Evolutionary conservation across 2,113 vertebrate genomes (phyloP).

Genomic region (Erythrocercus mccallii): DNA sequence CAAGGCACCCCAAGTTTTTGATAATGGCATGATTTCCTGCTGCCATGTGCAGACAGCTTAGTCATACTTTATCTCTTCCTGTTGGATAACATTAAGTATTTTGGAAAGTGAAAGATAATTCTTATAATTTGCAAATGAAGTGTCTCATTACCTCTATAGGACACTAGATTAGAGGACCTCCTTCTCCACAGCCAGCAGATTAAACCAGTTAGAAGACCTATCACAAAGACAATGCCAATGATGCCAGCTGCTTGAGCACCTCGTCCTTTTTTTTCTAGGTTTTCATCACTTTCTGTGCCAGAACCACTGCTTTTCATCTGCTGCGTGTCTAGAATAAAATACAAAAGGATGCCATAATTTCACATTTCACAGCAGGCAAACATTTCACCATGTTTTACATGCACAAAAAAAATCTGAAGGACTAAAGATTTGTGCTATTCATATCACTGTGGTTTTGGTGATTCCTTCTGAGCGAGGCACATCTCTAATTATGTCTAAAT

Average conservation of each 20-base stretch:
- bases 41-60: neutral
- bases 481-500: neutral
- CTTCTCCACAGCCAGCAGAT: neutral
- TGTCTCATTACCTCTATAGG: conserved; percentile 40
- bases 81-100: neutral
- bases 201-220: neutral
- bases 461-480: neutral
- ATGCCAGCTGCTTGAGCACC: conserved; percentile 35
- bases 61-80: fast-evolving
- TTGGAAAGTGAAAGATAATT: neutral
- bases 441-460: neutral
- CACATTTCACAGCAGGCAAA: neutral
- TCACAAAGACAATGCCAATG: neutral
- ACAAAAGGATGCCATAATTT: neutral
- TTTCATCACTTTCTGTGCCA: neutral
- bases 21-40: neutral
- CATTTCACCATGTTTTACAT: neutral
- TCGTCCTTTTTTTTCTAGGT: neutral
- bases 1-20: neutral
- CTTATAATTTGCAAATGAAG: neutral
- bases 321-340: neutral
- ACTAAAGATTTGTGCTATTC: neutral
- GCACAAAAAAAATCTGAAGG: neutral
- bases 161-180: neutral
- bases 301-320: neutral